phyloP scores from a whole-genome alignment of 2,888 invertebrate genomes.

The Papilio gigon region DNA sequence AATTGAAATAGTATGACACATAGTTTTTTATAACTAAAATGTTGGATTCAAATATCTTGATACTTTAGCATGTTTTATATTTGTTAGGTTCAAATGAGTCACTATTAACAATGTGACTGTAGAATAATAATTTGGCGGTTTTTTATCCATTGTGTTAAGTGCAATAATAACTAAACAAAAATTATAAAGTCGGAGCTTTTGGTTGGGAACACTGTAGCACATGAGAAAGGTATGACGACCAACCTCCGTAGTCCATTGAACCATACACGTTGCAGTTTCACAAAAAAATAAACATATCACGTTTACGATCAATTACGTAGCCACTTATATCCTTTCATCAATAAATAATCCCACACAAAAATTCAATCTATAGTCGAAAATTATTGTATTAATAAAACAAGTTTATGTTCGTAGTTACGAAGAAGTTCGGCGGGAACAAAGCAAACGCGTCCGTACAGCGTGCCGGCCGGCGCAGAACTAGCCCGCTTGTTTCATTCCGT shows the following conservation, averaged over 20 bases:
- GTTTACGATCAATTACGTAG: slow-evolving; percentile 51
- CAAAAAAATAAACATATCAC: slow-evolving; percentile 77
- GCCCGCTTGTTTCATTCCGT: slow-evolving; percentile 72
- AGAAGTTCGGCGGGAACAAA: slow-evolving; percentile 67
- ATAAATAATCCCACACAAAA: slow-evolving; percentile 52
- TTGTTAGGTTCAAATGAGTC: neutral
- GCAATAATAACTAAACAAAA: neutral
- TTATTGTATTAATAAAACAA: slow-evolving; percentile 59
- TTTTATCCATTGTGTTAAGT: neutral
- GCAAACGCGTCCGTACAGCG: slow-evolving; percentile 66
- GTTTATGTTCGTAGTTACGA: slow-evolving; percentile 72
- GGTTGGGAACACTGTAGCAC: slow-evolving; percentile 69
- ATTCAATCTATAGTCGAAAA: slow-evolving; percentile 49
- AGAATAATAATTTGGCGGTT: neutral
- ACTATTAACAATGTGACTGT: neutral
- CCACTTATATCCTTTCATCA: slow-evolving; percentile 62
- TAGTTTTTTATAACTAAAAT: neutral
- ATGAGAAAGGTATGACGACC: slow-evolving; percentile 73
- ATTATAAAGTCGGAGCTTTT: slow-evolving; percentile 61
- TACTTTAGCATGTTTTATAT: neutral
- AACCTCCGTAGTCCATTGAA: slow-evolving; percentile 81
- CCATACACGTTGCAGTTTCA: slow-evolving; percentile 81
- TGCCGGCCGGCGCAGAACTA: slow-evolving; percentile 80
- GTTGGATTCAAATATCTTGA: slow-evolving; percentile 1
- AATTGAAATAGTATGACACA: neutral